phyloP scores from a whole-genome alignment of 2,113 vertebrate genomes.

The Phrynocephalus versicolor region DNA sequence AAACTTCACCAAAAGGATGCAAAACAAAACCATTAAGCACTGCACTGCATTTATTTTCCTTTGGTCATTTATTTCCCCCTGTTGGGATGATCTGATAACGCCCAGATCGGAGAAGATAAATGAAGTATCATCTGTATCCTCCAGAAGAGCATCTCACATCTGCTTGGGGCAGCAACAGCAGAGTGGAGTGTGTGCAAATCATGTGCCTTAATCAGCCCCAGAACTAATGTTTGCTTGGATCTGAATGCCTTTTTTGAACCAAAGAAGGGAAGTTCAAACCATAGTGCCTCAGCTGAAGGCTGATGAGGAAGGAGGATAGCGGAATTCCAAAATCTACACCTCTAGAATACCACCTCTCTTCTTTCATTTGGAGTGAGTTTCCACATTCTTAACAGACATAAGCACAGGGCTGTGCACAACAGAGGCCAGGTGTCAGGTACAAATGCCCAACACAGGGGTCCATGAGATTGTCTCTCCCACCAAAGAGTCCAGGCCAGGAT shows the following conservation, averaged over 20 bases:
- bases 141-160: accelerated
- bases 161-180: accelerated
- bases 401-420: constrained; percentile 15
- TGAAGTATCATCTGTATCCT: constrained; percentile 59
- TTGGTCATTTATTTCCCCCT: constrained; percentile 65
- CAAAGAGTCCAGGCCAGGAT: constrained; percentile 47
- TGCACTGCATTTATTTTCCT: constrained; percentile 44
- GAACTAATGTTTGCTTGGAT: accelerated
- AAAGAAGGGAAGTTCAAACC: constrained; percentile 4
- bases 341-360: not conserved
- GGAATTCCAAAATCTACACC: constrained; percentile 13
- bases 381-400: accelerated
- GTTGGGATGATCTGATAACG: constrained; percentile 43
- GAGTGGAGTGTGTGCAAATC: not conserved
- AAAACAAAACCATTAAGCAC: not conserved
- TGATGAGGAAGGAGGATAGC: not conserved
- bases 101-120: constrained; percentile 60
- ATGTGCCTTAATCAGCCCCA: not conserved
- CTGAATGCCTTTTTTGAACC: not conserved
- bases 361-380: constrained; percentile 6
- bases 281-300: not conserved
- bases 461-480: constrained; percentile 35
- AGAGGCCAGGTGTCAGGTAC: not conserved
- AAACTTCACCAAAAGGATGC: accelerated
- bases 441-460: constrained; percentile 35